phyloP scores from a whole-genome alignment of 92 coral and sea anemone species.

The Bergia sp. region DNA sequence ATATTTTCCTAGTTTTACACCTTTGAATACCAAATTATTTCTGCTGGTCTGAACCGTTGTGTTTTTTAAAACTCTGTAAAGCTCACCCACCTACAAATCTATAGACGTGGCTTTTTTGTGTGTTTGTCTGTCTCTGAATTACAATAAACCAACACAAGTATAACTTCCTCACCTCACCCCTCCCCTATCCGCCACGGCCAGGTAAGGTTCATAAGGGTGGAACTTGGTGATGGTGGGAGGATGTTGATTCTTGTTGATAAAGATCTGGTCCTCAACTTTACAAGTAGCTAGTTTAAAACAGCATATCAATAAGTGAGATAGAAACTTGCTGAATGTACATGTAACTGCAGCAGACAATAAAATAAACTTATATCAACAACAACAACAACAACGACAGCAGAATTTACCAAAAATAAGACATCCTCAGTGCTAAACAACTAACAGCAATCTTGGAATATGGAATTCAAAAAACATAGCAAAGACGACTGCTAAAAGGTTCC shows the following conservation, averaged over 20 bases:
- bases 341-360: background rate
- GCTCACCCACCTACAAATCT: background rate
- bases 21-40: no score
- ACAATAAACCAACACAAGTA: background rate
- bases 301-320: background rate
- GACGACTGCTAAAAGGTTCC: no score
- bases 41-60: no score
- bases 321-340: background rate
- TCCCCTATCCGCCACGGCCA: conserved; percentile 96
- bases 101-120: background rate
- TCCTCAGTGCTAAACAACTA: no score
- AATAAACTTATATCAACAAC: background rate
- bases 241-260: conserved; percentile 84
- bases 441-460: no score
- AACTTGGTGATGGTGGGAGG: conserved; percentile 86
- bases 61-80: background rate
- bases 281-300: conserved; percentile 63
- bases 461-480: no score
- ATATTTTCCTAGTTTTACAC: background rate
- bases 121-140: background rate
- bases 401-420: no score
- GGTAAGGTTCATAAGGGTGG: conserved; percentile 95
- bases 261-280: conserved; percentile 96
- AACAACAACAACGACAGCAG: background rate
- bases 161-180: conserved; percentile 81